Evolutionary conservation across 2,797 vertebrate species (phyloP), one percentile per base, ranked within the genome.

Genomic region (Sebastes jordani): DNA sequence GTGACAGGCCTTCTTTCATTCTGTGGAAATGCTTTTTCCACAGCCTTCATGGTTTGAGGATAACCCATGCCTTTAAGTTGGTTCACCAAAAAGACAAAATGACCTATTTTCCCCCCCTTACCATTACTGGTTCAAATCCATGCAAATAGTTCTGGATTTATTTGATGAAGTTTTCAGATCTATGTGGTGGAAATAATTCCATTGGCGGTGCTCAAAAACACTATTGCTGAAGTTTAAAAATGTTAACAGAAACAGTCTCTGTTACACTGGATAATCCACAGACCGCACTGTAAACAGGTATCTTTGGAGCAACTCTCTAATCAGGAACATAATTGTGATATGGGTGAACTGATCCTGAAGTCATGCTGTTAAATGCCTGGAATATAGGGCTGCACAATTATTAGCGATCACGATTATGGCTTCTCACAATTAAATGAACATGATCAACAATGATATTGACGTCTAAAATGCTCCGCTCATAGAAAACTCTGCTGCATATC

Each of bases 271-370:
- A 36, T 25, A 25, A 20, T 34, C 67, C 52, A 56, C 69, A 59
- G 32, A 14, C 30, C 1, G 2, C 16, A 25, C 2, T n/a, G 32
- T 25, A 22, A 38, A 7, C 22, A 25, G 32, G 0, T 56, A 0
- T 34, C 46, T 30, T 14, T 52, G 20, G 11, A 32, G 0, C 27
- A 4, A 4, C 25, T n/a, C 11, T 29, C n/a, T 27, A 29, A 49
- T n/a, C 1, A 10, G 18, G 11, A 38, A 38, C 36, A 64, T 42
- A 6, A 27, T 20, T 27, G 7, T 16, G 4, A 32, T 18, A 25
- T 36, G 20, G 2, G 38, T 42, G 38, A 42, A 42, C 38, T 16
- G 14, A 38, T 38, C 13, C 36, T 38, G 13, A 38, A 38, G 36
- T 38, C 13, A 38, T 38, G 0, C 11, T 38, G 36, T 38, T 38